A percentile compares a stretch with the other conserved stretches of the same genome.
These are phyloP conservation scores for Laspeyria flexula DNA, from an alignment of 2,888 invertebrate genomes.

Conservation along the genomic window DNA sequence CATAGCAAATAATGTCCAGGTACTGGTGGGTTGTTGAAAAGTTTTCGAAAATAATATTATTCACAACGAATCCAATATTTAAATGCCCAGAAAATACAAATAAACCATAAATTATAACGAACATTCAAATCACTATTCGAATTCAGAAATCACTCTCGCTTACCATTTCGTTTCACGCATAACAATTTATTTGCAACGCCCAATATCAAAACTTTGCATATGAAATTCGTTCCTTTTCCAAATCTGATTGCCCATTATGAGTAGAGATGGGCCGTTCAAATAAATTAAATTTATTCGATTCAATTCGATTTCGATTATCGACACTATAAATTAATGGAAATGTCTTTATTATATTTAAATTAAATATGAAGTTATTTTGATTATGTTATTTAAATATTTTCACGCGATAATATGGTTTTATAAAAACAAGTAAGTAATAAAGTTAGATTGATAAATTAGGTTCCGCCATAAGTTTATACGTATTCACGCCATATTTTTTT, in stretches of 20 bases:
- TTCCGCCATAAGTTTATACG: too few species aligned
- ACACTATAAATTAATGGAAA: constrained; percentile 15
- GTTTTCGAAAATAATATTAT: too few species aligned
- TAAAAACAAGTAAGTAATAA: too few species aligned
- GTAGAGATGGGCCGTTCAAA: constrained; percentile 32
- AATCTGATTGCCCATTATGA: constrained; percentile 48
- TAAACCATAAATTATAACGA: neutral
- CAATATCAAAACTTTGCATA: constrained; percentile 54
- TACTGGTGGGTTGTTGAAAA: too few species aligned
- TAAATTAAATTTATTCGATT: constrained; percentile 15
- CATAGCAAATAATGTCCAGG: too few species aligned
- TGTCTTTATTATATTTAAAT: neutral
- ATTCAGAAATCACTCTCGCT: constrained; percentile 20
- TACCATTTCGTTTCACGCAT: constrained; percentile 37
- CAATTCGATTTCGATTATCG: constrained; percentile 17
- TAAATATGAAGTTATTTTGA: too few species aligned
- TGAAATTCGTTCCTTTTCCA: constrained; percentile 45
- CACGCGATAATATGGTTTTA: too few species aligned
- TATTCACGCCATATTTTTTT: too few species aligned
- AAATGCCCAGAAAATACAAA: too few species aligned
- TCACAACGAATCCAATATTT: too few species aligned
- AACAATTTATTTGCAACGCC: constrained; percentile 56
- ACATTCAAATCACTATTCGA: neutral
- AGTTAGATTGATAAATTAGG: too few species aligned
- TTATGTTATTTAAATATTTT: too few species aligned